phyloP scores from a whole-genome alignment of 2,113 vertebrate species.

The Bubo bubo region DNA sequence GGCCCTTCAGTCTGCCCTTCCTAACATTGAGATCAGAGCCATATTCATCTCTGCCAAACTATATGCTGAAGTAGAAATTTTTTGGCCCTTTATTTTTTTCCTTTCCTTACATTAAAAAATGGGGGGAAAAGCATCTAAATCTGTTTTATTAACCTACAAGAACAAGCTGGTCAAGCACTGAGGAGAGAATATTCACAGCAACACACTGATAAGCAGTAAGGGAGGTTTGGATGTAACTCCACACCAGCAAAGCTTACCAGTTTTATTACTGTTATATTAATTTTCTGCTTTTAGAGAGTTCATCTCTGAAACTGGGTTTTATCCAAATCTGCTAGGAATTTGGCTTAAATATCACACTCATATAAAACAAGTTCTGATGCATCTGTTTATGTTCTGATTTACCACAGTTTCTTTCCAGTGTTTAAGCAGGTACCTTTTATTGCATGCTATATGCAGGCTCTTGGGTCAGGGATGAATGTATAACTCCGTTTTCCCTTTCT shows the following conservation, averaged over 20 bases:
- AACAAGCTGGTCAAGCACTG: neutral
- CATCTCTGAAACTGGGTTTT: neutral
- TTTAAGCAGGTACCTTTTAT: neutral
- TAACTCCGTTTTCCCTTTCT: neutral
- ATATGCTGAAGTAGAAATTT: neutral
- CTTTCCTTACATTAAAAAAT: neutral
- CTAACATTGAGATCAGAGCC: neutral
- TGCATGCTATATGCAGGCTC: neutral
- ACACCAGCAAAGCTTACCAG: neutral
- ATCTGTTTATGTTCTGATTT: conserved; percentile 11
- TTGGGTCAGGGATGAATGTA: neutral
- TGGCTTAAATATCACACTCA: neutral
- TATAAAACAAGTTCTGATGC: neutral
- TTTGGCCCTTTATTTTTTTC: neutral
- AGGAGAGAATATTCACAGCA: neutral
- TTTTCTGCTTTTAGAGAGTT: neutral
- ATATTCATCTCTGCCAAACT: neutral
- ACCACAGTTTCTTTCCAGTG: neutral
- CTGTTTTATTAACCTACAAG: neutral
- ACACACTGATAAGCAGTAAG: neutral
- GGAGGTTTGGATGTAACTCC: neutral
- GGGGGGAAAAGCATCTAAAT: neutral
- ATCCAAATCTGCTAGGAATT: neutral
- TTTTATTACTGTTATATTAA: neutral
- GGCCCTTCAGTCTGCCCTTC: neutral